A percentile compares a stretch with the other conserved stretches of the same genome.
Evolutionary conservation across 2,797 vertebrate genomes (phyloP).

Genomic region (Diglossa cyanea): DNA sequence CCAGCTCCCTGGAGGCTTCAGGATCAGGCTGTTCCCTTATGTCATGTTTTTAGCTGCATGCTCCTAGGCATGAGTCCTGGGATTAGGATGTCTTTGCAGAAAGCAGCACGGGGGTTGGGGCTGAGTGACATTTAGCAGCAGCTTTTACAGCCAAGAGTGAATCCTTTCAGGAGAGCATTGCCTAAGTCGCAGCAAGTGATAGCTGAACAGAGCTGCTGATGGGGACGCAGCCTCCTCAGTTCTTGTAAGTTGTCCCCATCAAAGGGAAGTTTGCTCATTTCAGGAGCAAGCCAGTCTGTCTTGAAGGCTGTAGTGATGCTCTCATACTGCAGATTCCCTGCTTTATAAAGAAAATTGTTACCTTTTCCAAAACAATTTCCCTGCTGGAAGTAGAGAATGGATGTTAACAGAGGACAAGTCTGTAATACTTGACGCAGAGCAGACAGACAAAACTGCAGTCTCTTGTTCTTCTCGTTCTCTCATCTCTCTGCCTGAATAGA

Average conservation of each 20-base stretch:
- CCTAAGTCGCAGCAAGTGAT: background rate
- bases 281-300: background rate
- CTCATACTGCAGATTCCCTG: background rate
- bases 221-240: background rate
- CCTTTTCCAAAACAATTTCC: background rate
- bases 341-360: background rate
- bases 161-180: background rate
- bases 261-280: background rate
- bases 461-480: conserved; percentile 6
- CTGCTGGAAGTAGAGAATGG: background rate
- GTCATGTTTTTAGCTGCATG: background rate
- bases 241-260: background rate
- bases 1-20: background rate
- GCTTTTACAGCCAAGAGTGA: background rate
- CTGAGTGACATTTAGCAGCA: background rate
- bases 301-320: background rate
- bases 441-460: background rate
- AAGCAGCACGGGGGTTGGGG: background rate
- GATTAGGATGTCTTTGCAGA: background rate
- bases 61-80: background rate
- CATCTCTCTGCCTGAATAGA: conserved; percentile 15
- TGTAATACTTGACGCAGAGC: background rate
- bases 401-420: background rate
- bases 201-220: background rate
- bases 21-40: background rate